Conservation (phyloP, 2,113 vertebrate species). For the Dendrocopos noguchii region DNA sequence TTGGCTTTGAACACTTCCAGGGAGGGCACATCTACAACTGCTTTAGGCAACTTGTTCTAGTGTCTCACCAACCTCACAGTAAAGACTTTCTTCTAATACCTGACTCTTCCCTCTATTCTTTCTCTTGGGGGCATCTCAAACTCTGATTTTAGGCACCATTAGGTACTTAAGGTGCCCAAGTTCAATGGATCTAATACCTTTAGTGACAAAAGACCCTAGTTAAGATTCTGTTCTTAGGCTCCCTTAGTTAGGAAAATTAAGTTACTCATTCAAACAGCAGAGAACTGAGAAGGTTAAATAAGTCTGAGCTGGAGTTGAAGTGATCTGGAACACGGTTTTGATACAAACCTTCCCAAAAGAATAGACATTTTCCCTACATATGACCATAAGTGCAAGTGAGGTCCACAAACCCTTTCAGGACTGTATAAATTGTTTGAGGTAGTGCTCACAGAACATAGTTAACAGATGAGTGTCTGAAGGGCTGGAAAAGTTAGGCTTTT, state of each 20-base stretch:
- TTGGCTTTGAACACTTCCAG: background rate
- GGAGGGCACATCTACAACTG: background rate
- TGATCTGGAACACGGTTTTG: background rate
- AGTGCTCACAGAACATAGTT: background rate
- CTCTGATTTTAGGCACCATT: background rate
- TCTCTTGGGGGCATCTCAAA: background rate
- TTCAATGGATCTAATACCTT: background rate
- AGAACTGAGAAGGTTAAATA: background rate
- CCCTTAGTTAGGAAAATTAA: background rate
- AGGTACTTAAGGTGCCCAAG: background rate
- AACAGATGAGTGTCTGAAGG: background rate
- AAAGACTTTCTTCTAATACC: no score
- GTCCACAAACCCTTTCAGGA: background rate
- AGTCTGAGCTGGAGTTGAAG: background rate
- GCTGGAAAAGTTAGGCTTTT: background rate
- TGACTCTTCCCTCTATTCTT: background rate
- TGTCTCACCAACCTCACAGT: no score
- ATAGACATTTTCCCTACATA: background rate
- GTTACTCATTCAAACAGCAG: background rate
- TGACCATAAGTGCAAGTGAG: no score
- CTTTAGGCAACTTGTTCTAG: no score
- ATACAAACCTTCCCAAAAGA: background rate
- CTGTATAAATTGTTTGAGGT: background rate
- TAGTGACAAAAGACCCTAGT: background rate
- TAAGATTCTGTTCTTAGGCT: background rate